Evolutionary conservation across 2,797 vertebrate species (phyloP).

Genomic region (Sternarchorhynchus goeldii): DNA sequence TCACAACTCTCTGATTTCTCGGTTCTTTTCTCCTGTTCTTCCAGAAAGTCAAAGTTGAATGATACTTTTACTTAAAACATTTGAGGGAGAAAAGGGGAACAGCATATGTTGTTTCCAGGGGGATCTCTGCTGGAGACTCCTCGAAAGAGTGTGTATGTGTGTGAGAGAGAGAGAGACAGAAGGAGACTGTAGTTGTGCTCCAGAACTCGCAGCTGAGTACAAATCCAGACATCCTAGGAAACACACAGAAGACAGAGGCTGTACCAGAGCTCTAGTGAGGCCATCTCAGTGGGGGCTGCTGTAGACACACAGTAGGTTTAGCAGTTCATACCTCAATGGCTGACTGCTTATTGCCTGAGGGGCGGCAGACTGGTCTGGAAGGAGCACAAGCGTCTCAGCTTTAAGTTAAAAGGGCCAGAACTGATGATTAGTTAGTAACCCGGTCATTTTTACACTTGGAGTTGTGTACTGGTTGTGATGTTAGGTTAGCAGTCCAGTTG

Average conservation of each 20-base stretch:
- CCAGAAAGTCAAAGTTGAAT: too few relatives aligned
- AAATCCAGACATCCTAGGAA: slow-evolving; percentile 44
- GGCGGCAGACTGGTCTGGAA: neutral
- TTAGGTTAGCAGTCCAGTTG: neutral
- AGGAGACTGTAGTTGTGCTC: slow-evolving; percentile 6
- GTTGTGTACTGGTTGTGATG: neutral
- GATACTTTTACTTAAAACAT: neutral
- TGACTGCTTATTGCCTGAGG: neutral
- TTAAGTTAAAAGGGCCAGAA: neutral
- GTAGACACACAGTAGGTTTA: neutral
- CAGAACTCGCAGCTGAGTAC: slow-evolving; percentile 37
- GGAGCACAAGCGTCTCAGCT: neutral
- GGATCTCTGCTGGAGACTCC: slow-evolving; percentile 23
- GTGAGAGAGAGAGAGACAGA: neutral
- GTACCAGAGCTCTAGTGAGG: slow-evolving; percentile 7
- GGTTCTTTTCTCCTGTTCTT: too few relatives aligned
- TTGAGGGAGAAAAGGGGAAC: neutral
- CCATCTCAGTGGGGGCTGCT: neutral
- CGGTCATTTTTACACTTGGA: too few relatives aligned
- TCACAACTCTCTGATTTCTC: too few relatives aligned
- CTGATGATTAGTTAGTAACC: neutral
- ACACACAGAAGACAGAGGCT: neutral
- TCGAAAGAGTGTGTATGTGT: slow-evolving; percentile 9
- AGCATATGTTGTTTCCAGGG: slow-evolving; percentile 1
- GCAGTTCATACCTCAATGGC: neutral